Evolutionary conservation across 2,888 invertebrate genomes (phyloP).

Genomic region (Dolichopus griseipennis): DNA sequence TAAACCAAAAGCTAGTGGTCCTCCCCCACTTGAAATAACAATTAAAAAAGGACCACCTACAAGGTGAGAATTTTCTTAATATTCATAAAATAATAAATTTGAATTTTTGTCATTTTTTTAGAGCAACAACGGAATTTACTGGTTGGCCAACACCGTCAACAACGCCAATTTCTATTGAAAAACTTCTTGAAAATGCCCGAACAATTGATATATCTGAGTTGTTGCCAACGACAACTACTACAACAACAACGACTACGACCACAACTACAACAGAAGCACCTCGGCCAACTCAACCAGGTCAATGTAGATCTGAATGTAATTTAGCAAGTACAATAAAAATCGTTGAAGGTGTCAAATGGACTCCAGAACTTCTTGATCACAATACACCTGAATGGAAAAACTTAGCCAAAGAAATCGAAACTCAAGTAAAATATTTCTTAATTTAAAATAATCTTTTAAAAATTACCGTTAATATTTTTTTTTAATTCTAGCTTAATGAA

Average conservation of each 20-base stretch:
- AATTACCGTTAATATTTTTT: background rate
- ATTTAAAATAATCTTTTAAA: background rate
- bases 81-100: background rate
- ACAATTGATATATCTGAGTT: slow-evolving; percentile 48
- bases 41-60: slow-evolving; percentile 80
- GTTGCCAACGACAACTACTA: slow-evolving; percentile 39
- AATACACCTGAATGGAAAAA: slow-evolving; percentile 81
- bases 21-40: slow-evolving; percentile 51
- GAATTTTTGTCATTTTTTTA: slow-evolving; percentile 31
- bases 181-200: slow-evolving; percentile 59
- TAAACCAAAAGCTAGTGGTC: slow-evolving; percentile 42
- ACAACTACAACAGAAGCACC: slow-evolving; percentile 63
- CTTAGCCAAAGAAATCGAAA: slow-evolving; percentile 69
- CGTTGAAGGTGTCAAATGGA: slow-evolving; percentile 72
- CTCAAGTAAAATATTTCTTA: slow-evolving; percentile 51
- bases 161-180: slow-evolving; percentile 76
- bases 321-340: slow-evolving; percentile 79
- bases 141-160: slow-evolving; percentile 89
- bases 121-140: slow-evolving; percentile 81
- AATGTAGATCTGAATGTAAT: slow-evolving; percentile 70
- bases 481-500: slow-evolving; percentile 65
- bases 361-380: slow-evolving; percentile 74
- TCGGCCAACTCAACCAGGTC: slow-evolving; percentile 66
- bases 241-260: slow-evolving; percentile 52
- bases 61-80: slow-evolving; percentile 46